Conservation (phyloP, 2,797 vertebrate species). For the Pangasius djambal region DNA sequence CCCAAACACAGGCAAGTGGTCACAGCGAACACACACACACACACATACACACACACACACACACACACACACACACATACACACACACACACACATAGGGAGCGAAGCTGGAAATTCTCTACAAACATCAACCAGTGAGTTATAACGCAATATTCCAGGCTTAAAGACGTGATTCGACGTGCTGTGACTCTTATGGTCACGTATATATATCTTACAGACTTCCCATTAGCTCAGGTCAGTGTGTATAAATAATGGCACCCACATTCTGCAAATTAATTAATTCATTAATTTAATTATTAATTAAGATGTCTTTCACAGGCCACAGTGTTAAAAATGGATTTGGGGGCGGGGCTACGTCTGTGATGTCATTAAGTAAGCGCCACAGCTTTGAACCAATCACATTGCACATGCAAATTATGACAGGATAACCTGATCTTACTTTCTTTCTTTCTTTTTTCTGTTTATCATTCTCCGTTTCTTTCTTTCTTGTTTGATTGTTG, state of each 20-base stretch:
- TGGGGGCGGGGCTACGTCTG: background rate
- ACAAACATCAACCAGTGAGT: background rate
- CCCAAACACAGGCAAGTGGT: background rate
- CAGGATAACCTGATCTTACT: background rate
- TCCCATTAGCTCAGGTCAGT: background rate
- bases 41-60: background rate
- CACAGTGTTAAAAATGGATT: background rate
- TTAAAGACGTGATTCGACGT: background rate
- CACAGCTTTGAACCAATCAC: background rate
- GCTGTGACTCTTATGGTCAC: background rate
- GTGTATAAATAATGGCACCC: conserved; percentile 4
- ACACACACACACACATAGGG: background rate
- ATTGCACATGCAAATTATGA: background rate
- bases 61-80: conserved; percentile 1
- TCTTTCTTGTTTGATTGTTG: background rate
- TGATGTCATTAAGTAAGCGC: background rate
- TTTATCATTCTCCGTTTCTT: background rate
- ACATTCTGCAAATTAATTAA: background rate
- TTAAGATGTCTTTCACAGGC: background rate
- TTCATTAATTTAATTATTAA: background rate
- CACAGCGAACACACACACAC: background rate
- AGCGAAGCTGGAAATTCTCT: background rate
- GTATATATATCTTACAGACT: background rate
- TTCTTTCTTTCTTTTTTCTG: background rate
- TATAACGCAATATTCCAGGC: background rate